Percentiles rank a stretch among this genome's conserved stretches.
phyloP scores from a whole-genome alignment of 1,140 invertebrate genomes.

The Babylonia areolata region DNA sequence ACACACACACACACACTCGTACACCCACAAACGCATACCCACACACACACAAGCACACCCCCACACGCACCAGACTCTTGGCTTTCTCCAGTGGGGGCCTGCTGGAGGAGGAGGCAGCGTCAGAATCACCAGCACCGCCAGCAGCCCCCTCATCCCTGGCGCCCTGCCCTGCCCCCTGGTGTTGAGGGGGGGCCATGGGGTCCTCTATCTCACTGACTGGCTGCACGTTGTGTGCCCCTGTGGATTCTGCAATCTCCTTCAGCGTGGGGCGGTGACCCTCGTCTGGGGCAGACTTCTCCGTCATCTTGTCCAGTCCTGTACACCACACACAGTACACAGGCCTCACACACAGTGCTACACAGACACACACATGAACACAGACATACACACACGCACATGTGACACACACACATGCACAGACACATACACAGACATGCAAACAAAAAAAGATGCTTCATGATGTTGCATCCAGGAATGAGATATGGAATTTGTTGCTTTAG shows the following conservation, averaged over 20 bases:
- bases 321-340: too few species aligned
- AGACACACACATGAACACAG: background rate
- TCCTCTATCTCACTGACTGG: conserved; percentile 67
- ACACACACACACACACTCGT: conserved; percentile 17
- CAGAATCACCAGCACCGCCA: conserved; percentile 28
- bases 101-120: background rate
- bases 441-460: background rate
- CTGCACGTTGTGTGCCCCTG: conserved; percentile 64
- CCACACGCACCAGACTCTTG: conserved; percentile 52
- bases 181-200: conserved; percentile 47
- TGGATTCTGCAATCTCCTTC: conserved; percentile 64
- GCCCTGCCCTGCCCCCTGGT: too few species aligned
- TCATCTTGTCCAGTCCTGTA: conserved; percentile 93
- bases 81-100: conserved; percentile 46
- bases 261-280: conserved; percentile 63
- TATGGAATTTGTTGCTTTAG: too few species aligned
- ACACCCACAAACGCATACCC: background rate
- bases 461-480: background rate
- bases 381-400: too few species aligned
- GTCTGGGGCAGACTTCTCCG: conserved; percentile 82
- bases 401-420: too few species aligned
- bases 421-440: too few species aligned
- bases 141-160: conserved; percentile 30
- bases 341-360: too few species aligned
- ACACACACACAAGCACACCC: conserved; percentile 9